Conservation (phyloP, 1,140 invertebrate species). For the Tenebrio molitor region DNA sequence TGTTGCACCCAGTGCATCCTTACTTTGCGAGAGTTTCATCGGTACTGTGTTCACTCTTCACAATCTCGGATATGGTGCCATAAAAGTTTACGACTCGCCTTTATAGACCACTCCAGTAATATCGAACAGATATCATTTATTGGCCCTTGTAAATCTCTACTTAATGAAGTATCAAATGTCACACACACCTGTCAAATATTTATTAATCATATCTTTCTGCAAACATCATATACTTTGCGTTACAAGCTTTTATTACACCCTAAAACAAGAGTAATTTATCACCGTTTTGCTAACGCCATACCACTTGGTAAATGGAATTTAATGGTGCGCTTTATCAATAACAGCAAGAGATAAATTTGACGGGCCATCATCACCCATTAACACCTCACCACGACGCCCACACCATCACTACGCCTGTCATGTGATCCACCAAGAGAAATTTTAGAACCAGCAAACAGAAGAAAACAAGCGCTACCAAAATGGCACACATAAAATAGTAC, state of each 20-base stretch:
- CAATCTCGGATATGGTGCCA: conserved; percentile 60
- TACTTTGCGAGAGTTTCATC: conserved; percentile 24
- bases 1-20: conserved; percentile 38
- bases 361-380: conserved; percentile 28
- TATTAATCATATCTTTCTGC: conserved; percentile 54
- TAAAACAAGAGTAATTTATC: conserved; percentile 41
- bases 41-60: conserved; percentile 41
- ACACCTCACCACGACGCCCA: conserved; percentile 13
- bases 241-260: conserved; percentile 52
- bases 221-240: conserved; percentile 51
- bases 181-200: conserved; percentile 61
- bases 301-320: conserved; percentile 37
- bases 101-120: conserved; percentile 60
- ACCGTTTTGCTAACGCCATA: conserved; percentile 35
- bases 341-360: conserved; percentile 25
- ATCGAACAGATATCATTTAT: conserved; percentile 63
- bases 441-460: neutral
- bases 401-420: neutral
- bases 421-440: neutral
- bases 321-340: conserved; percentile 32
- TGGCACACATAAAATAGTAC: no score
- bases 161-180: conserved; percentile 61
- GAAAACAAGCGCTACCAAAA: no score
- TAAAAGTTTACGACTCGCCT: conserved; percentile 62
- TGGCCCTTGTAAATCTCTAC: conserved; percentile 61